A percentile compares a stretch with the other conserved stretches of the same genome.
phyloP scores from a whole-genome alignment of 1,140 invertebrate genomes.

The Drosophila tani region DNA sequence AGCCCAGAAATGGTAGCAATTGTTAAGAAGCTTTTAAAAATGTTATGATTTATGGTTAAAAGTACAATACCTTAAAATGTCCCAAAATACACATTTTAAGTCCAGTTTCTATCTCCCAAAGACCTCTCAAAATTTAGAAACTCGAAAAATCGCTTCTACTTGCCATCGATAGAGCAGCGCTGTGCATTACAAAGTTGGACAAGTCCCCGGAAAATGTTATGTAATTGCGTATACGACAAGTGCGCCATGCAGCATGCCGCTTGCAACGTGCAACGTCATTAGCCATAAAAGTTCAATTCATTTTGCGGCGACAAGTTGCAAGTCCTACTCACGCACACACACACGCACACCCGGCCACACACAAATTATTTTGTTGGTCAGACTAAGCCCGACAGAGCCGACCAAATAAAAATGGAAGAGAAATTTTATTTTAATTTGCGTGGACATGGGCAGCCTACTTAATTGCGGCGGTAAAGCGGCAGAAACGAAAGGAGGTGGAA shows the following conservation, averaged over 20 bases:
- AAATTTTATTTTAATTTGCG: constrained; percentile 78
- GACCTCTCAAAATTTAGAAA: constrained; percentile 4
- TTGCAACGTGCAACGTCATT: constrained; percentile 49
- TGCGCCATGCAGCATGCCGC: constrained; percentile 51
- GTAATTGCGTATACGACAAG: constrained; percentile 74
- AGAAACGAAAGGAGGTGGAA: not conserved
- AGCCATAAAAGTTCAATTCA: constrained; percentile 72
- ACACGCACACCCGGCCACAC: constrained; percentile 16
- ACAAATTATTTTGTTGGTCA: constrained; percentile 63
- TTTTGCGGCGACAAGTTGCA: constrained; percentile 63
- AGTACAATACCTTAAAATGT: not conserved
- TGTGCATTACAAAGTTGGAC: constrained; percentile 43
- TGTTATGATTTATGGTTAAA: not conserved
- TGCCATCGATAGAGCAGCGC: not conserved
- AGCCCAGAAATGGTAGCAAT: not conserved
- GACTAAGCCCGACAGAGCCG: constrained; percentile 35
- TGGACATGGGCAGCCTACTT: constrained; percentile 74
- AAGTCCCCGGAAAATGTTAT: constrained; percentile 44
- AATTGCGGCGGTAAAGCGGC: constrained; percentile 55
- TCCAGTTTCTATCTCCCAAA: not conserved
- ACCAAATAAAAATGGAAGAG: constrained; percentile 43
- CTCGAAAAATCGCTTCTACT: constrained; percentile 5
- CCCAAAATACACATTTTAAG: not conserved
- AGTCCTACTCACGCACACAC: constrained; percentile 5
- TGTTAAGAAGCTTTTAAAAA: too few relatives aligned